phyloP scores from a whole-genome alignment of 2,113 vertebrate species.

The Amphiprion percula region DNA sequence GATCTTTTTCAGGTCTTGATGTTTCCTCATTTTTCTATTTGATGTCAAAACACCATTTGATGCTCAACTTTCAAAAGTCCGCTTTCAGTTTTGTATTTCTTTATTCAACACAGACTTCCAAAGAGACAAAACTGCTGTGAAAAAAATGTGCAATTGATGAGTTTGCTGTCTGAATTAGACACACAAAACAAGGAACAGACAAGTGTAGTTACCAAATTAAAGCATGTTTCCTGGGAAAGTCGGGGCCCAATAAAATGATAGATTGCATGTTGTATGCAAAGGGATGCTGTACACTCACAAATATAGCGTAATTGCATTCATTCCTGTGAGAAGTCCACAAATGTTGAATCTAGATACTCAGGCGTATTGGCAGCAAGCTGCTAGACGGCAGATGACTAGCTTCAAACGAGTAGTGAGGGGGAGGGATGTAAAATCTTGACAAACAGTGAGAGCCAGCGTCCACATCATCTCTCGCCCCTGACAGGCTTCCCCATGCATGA shows the following conservation, averaged over 20 bases:
- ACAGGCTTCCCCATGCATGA: constrained; percentile 84
- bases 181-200: constrained; percentile 59
- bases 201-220: constrained; percentile 76
- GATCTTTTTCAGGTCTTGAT: constrained; percentile 57
- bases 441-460: constrained; percentile 83
- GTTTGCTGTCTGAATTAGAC: constrained; percentile 70
- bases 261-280: constrained; percentile 79
- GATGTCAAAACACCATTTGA: constrained; percentile 70
- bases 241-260: constrained; percentile 84
- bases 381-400: constrained; percentile 80
- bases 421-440: constrained; percentile 84
- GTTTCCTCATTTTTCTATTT: constrained; percentile 65
- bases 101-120: constrained; percentile 29
- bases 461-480: constrained; percentile 81
- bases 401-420: constrained; percentile 76
- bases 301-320: constrained; percentile 83
- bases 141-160: constrained; percentile 51
- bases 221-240: constrained; percentile 68
- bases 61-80: constrained; percentile 59
- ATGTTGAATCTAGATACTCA: constrained; percentile 80
- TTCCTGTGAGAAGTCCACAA: constrained; percentile 79
- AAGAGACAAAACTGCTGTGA: constrained; percentile 41
- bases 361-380: constrained; percentile 81
- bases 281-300: constrained; percentile 79
- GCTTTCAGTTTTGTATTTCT: constrained; percentile 35